Base-by-base conservation (phyloP, 2,113 vertebrate species). In the Sciurus niger region DNA sequence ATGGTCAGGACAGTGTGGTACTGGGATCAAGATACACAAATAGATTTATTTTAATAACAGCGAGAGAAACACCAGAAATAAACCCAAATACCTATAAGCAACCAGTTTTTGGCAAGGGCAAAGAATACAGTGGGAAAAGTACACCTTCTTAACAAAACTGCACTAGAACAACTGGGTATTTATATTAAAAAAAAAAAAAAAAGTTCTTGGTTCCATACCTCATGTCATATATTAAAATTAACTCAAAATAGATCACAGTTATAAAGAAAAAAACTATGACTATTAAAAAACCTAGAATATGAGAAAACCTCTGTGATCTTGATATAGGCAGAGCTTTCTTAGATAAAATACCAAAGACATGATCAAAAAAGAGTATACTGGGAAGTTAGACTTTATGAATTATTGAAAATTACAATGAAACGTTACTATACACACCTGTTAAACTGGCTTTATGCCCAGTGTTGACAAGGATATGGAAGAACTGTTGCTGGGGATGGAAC, bases 231-330 rank as follows among this genome's bases (percentile, higher is more conserved):
- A 11, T 70, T 73, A 90, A 78, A 93, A 73, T 40, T 55, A 93
- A 88, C 48, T 92, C 68, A 84, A 93, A 94, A 68, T 58, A 7
- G 37, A 82, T 48, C 68, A 77, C 0, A 90, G 55, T 37, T 48
- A 24, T 85, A 96, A 82, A 74, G 22, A n/a, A 24, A 91, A 86
- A 40, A 76, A 17, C 37, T 46, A 84, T 63, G 67, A 91, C 51
- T 88, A 14, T 43, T 91, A 9, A 80, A 92, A 92, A 22, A 22
- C 87, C 22, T 51, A 87, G 48, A 82, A 84, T 30, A 60, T 0
- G 40, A 12, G 34, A 77, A 40, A 83, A 63, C 53, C 72, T 92
- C 17, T 84, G 51, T 89, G 60, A 93, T 9, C 60, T 28, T 63
- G 58, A 60, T 60, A 60, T 9, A 60, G 58, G 60, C 9, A 28